Percentiles rank a stretch among this genome's conserved stretches.
phyloP scores from a whole-genome alignment of 2,888 invertebrate species.

The Vanessa cardui region DNA sequence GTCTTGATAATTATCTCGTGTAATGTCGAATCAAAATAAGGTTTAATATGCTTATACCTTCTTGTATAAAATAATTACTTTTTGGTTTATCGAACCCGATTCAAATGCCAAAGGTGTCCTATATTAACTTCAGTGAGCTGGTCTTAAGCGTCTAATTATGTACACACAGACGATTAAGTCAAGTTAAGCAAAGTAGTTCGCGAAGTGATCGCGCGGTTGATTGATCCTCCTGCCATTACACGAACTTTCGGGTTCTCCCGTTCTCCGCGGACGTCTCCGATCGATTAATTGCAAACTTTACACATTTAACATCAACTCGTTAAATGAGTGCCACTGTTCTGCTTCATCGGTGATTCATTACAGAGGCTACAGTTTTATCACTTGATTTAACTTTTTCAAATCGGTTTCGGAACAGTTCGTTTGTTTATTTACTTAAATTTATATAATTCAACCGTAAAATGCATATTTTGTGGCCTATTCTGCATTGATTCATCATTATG shows the following conservation, averaged over 20 bases:
- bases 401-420: neutral
- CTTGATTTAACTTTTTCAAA: neutral
- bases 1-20: too few species aligned
- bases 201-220: neutral
- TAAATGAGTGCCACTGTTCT: neutral
- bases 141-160: neutral
- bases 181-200: neutral
- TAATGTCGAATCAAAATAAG: too few species aligned
- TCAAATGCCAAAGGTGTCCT: neutral
- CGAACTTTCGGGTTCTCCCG: neutral
- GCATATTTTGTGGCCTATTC: too few species aligned
- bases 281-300: constrained; percentile 10
- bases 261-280: constrained; percentile 3
- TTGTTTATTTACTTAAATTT: too few species aligned
- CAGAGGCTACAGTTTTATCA: neutral
- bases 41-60: too few species aligned
- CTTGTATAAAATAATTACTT: too few species aligned
- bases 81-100: too few species aligned
- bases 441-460: too few species aligned
- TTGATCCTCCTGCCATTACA: constrained; percentile 7
- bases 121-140: neutral
- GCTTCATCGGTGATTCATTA: constrained; percentile 1
- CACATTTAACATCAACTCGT: constrained; percentile 3
- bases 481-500: too few species aligned
- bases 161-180: neutral